Percentiles rank a stretch among this genome's conserved stretches.
Evolutionary conservation across 1,140 invertebrate genomes (phyloP).

Genomic region (Heterodera carotae): DNA sequence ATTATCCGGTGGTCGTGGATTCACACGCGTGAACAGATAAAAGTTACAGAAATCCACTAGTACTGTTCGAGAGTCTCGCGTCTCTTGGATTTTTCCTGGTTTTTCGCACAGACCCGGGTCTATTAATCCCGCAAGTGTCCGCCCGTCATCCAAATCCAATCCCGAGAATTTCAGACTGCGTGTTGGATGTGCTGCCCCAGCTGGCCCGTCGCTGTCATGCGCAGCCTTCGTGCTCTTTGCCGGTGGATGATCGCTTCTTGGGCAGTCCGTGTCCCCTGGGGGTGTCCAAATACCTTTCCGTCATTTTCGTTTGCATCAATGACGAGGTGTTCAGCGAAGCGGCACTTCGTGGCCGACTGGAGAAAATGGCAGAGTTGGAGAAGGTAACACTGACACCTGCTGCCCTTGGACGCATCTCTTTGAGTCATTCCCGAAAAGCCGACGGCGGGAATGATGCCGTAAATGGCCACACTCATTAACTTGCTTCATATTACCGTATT

Average conservation of each 20-base stretch:
- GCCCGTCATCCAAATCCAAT: neutral
- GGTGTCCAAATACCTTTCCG: slow-evolving; percentile 48
- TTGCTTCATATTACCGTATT: no score
- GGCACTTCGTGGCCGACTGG: slow-evolving; percentile 49
- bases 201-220: slow-evolving; percentile 49
- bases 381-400: slow-evolving; percentile 31
- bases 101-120: no score
- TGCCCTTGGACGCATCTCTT: no score
- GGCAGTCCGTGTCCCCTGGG: slow-evolving; percentile 46
- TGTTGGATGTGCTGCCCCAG: slow-evolving; percentile 50
- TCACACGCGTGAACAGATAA: no score
- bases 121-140: no score
- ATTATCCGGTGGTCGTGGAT: no score
- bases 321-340: slow-evolving; percentile 58
- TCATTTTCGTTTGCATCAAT: slow-evolving; percentile 57
- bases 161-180: slow-evolving; percentile 52
- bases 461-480: no score
- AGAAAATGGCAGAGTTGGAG: slow-evolving; percentile 54
- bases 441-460: no score
- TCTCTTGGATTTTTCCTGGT: no score
- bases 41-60: no score
- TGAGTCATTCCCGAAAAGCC: no score
- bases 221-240: slow-evolving; percentile 45
- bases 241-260: slow-evolving; percentile 49
- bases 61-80: no score